Conservation (phyloP, 2,113 vertebrate species). For the Cygnus atratus region DNA sequence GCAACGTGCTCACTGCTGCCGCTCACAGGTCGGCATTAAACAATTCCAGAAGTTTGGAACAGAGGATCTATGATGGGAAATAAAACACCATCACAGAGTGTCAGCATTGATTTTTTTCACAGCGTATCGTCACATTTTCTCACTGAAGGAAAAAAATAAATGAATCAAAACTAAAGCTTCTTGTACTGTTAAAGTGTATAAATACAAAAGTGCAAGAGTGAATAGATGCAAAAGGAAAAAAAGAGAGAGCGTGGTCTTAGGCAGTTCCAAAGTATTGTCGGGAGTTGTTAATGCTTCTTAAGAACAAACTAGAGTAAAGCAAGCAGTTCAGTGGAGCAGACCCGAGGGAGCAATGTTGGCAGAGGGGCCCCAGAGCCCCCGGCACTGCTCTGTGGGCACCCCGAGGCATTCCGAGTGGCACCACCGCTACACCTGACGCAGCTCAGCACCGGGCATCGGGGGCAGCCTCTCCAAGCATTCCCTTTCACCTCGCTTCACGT, state of each 20-base stretch:
- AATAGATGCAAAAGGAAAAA: neutral
- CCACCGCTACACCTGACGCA: conserved; percentile 1
- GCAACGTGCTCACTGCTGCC: conserved; percentile 3
- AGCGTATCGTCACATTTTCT: neutral
- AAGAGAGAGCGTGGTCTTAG: neutral
- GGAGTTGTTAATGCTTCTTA: rapidly evolving
- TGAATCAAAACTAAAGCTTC: neutral
- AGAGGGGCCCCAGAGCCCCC: no score
- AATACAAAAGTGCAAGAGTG: neutral
- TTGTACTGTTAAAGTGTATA: neutral
- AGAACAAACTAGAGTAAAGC: rapidly evolving
- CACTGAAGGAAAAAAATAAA: neutral
- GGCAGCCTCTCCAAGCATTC: neutral
- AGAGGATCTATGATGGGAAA: neutral
- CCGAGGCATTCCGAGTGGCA: no score
- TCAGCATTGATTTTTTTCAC: neutral
- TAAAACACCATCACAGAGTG: neutral
- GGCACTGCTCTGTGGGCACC: no score
- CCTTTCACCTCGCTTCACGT: conserved; percentile 65
- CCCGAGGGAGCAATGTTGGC: no score
- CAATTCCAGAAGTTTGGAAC: neutral
- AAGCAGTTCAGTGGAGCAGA: no score
- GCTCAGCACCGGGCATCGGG: conserved; percentile 37
- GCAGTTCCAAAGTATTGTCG: rapidly evolving
- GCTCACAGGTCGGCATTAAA: conserved; percentile 2